Conservation (phyloP, 2,888 invertebrate genomes). For the Heliconius hortense region DNA sequence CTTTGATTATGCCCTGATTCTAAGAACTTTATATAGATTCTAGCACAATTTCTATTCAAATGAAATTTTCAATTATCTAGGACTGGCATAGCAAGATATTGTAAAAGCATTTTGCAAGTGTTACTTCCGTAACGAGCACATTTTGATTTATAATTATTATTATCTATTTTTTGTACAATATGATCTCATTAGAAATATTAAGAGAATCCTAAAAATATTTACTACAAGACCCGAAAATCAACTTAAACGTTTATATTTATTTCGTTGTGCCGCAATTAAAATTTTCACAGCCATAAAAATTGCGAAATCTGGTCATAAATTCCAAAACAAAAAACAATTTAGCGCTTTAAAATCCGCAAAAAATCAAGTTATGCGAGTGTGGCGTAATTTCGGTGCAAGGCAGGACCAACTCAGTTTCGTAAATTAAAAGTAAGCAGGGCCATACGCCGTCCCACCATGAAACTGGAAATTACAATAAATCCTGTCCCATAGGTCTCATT, state of each 20-base stretch:
- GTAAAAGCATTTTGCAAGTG: not conserved
- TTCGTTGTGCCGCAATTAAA: slow-evolving; percentile 35
- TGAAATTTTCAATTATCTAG: slow-evolving; percentile 2
- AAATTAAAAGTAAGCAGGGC: slow-evolving; percentile 70
- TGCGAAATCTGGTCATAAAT: slow-evolving; percentile 38
- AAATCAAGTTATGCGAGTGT: slow-evolving; percentile 40
- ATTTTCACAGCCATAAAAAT: slow-evolving; percentile 38
- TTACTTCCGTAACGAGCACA: no score
- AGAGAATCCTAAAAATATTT: not conserved
- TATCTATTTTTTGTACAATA: no score
- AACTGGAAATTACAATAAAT: slow-evolving; percentile 53
- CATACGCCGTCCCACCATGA: slow-evolving; percentile 50
- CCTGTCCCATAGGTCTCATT: slow-evolving; percentile 51
- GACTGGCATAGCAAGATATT: not conserved
- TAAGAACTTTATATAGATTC: not conserved
- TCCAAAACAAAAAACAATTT: slow-evolving; percentile 38
- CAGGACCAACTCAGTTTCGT: slow-evolving; percentile 55
- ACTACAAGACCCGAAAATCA: not conserved
- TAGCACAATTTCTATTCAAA: not conserved
- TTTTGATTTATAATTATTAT: no score
- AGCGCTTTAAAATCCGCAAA: slow-evolving; percentile 39
- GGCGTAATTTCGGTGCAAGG: slow-evolving; percentile 41
- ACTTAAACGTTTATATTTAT: slow-evolving; percentile 28
- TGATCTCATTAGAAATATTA: no score
- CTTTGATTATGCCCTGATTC: not conserved